Evolutionary conservation across 2,888 invertebrate species (phyloP).

Genomic region (Polylopha cassiicola): DNA sequence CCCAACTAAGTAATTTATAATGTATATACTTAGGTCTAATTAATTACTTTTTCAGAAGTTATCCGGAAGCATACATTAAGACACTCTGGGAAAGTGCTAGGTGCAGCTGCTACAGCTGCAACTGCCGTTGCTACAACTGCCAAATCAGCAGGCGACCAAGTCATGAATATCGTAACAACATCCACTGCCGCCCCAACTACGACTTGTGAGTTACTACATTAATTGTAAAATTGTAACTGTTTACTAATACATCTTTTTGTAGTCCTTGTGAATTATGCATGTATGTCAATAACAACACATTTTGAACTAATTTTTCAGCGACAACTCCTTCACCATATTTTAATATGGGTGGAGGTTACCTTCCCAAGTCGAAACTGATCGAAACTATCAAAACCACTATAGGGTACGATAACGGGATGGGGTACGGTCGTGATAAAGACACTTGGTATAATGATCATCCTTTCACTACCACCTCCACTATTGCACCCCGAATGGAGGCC

Average conservation of each 20-base stretch:
- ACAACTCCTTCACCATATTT: slow-evolving; percentile 66
- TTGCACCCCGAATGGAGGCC: slow-evolving; percentile 60
- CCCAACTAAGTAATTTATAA: neutral
- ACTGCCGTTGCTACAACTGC: slow-evolving; percentile 68
- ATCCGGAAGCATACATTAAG: slow-evolving; percentile 85
- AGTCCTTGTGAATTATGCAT: slow-evolving; percentile 41
- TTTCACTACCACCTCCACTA: slow-evolving; percentile 67
- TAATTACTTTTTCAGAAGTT: slow-evolving; percentile 53
- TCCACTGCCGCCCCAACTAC: slow-evolving; percentile 64
- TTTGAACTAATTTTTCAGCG: slow-evolving; percentile 67
- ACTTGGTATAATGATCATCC: slow-evolving; percentile 73
- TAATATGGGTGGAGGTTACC: slow-evolving; percentile 65
- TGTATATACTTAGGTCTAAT: neutral
- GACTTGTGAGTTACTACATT: slow-evolving; percentile 56
- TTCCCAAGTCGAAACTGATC: slow-evolving; percentile 70
- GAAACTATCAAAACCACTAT: slow-evolving; percentile 71
- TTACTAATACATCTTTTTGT: slow-evolving; percentile 30
- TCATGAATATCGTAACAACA: slow-evolving; percentile 56
- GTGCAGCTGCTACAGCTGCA: slow-evolving; percentile 76
- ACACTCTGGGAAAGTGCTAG: slow-evolving; percentile 83
- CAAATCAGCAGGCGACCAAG: slow-evolving; percentile 59
- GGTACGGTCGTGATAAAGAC: slow-evolving; percentile 62
- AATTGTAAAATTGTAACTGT: slow-evolving; percentile 13
- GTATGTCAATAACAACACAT: slow-evolving; percentile 55
- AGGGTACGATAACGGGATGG: slow-evolving; percentile 64